A percentile compares a stretch with the other conserved stretches of the same genome.
phyloP scores from a whole-genome alignment of 2,888 invertebrate genomes.

The Julus scandinavius region DNA sequence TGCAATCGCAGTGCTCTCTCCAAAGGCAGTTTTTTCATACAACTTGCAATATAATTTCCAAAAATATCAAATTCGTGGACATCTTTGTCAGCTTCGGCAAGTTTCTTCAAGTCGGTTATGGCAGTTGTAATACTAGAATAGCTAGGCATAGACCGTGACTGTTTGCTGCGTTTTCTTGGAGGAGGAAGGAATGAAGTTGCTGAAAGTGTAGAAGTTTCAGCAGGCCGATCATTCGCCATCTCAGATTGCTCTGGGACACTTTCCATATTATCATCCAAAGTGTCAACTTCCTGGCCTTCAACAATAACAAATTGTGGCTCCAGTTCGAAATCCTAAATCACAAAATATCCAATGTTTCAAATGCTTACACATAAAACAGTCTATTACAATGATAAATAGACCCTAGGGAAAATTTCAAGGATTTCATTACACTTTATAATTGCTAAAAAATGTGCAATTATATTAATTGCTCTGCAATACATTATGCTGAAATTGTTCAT shows the following conservation, averaged over 20 bases:
- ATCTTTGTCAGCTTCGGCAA: constrained; percentile 15
- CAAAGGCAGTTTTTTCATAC: constrained; percentile 28
- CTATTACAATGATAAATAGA: too few relatives aligned
- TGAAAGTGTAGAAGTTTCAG: background rate
- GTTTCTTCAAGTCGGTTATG: constrained; percentile 5
- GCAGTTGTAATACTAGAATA: constrained; percentile 1
- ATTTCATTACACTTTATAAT: too few relatives aligned
- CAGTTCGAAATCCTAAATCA: background rate
- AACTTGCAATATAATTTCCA: constrained; percentile 27
- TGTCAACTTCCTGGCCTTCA: constrained; percentile 7
- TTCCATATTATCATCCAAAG: constrained; percentile 24
- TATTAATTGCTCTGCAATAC: too few relatives aligned
- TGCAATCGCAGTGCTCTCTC: constrained; percentile 29
- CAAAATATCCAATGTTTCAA: background rate
- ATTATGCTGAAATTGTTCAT: too few relatives aligned
- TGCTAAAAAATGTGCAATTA: too few relatives aligned
- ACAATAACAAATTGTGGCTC: constrained; percentile 20
- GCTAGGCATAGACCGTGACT: background rate
- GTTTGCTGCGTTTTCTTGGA: background rate
- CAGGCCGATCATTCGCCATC: background rate
- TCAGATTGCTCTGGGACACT: background rate
- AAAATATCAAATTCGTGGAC: constrained; percentile 31
- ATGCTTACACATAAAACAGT: too few relatives aligned
- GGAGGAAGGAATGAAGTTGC: constrained; percentile 21
- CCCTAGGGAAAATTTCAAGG: too few relatives aligned